Conservation (phyloP, 2,113 vertebrate genomes). For the Stomatorhinus ivindoensis region DNA sequence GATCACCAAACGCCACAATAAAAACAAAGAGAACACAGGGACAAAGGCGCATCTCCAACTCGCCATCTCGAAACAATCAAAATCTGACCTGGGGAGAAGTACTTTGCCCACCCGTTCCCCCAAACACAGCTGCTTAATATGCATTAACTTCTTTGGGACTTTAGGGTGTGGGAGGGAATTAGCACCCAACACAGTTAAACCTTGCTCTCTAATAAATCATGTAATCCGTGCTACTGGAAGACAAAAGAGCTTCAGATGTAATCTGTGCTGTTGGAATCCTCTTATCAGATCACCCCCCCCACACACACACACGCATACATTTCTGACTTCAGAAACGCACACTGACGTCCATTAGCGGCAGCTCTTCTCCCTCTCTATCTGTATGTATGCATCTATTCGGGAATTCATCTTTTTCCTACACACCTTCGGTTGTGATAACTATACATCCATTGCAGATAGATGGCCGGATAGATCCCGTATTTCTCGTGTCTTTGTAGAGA, state of each 20-base stretch:
- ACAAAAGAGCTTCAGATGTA: conserved; percentile 60
- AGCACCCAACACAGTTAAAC: conserved; percentile 39
- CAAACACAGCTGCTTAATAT: conserved; percentile 30
- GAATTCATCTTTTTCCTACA: conserved; percentile 32
- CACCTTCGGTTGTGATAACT: conserved; percentile 26
- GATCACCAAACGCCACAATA: not conserved
- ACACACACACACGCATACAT: not conserved
- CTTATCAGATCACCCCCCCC: conserved; percentile 46
- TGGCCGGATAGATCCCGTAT: conserved; percentile 27
- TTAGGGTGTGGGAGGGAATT: conserved; percentile 43
- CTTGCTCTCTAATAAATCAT: conserved; percentile 56
- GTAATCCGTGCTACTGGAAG: conserved; percentile 60
- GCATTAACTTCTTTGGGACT: conserved; percentile 40
- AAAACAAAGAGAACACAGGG: not conserved
- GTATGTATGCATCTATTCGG: conserved; percentile 29
- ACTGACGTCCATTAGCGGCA: conserved; percentile 18
- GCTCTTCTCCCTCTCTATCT: conserved; percentile 26
- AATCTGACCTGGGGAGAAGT: not conserved
- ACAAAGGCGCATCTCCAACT: not conserved
- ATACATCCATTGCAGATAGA: conserved; percentile 40
- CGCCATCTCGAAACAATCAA: not conserved
- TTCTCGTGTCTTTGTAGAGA: conserved; percentile 35
- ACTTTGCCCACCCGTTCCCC: not conserved
- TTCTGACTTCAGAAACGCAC: conserved; percentile 23
- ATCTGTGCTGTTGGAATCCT: conserved; percentile 54